Conservation (phyloP, 2,888 invertebrate species). For the Drosophila eohydei region DNA sequence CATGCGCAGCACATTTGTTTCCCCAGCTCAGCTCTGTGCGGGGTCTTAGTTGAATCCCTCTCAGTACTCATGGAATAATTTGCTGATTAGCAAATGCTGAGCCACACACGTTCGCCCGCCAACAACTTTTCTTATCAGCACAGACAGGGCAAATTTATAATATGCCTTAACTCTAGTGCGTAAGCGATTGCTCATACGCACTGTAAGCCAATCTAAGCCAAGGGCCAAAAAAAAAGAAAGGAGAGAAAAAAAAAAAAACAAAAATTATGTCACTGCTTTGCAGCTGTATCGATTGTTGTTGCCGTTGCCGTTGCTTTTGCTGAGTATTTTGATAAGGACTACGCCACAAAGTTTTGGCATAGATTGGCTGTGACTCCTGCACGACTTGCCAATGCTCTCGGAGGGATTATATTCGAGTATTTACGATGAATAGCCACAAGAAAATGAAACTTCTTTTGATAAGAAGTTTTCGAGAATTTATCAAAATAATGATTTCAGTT, state of each 20-base stretch:
- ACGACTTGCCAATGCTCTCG: conserved; percentile 27
- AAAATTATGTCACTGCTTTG: conserved; percentile 67
- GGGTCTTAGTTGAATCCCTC: conserved; percentile 22
- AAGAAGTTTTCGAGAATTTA: not conserved
- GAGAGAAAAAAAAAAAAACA: not conserved
- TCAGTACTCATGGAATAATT: conserved; percentile 61
- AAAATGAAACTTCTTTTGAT: conserved; percentile 1
- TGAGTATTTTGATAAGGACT: conserved; percentile 35
- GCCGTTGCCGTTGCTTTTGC: conserved; percentile 16
- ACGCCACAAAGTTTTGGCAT: conserved; percentile 31
- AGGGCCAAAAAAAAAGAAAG: conserved; percentile 1
- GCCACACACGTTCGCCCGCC: conserved; percentile 19
- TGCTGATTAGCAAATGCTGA: conserved; percentile 66
- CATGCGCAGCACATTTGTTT: conserved; percentile 72
- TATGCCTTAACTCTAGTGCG: conserved; percentile 34
- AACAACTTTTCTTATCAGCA: conserved; percentile 63
- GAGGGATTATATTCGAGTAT: conserved; percentile 15
- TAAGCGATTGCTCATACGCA: conserved; percentile 51
- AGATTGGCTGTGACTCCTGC: conserved; percentile 9
- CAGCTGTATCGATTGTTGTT: conserved; percentile 16
- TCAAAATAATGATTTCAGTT: not conserved
- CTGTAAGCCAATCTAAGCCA: conserved; percentile 32
- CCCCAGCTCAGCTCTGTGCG: conserved; percentile 32
- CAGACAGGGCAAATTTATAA: conserved; percentile 67
- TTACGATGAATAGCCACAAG: not conserved